Conservation (phyloP, 1,140 invertebrate species). For the Thalassaphorura encarpata region DNA sequence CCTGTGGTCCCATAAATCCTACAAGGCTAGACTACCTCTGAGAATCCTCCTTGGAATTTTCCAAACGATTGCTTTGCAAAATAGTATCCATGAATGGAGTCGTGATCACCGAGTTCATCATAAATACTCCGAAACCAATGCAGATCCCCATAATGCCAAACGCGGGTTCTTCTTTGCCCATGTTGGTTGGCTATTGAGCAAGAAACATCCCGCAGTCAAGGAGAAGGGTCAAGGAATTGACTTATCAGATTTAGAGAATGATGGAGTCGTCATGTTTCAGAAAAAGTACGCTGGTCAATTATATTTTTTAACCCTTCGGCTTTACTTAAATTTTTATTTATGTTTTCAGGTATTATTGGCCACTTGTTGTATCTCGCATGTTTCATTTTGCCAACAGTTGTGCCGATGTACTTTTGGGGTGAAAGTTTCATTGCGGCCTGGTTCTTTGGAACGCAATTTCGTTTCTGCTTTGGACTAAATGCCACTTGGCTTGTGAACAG, state of each 20-base stretch:
- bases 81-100: slow-evolving; percentile 83
- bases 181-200: slow-evolving; percentile 83
- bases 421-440: slow-evolving; percentile 70
- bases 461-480: slow-evolving; percentile 79
- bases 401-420: slow-evolving; percentile 74
- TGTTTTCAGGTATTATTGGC: slow-evolving; percentile 60
- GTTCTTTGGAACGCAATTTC: slow-evolving; percentile 70
- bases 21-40: slow-evolving; percentile 47
- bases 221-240: slow-evolving; percentile 77
- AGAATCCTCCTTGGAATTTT: slow-evolving; percentile 52
- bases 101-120: slow-evolving; percentile 93
- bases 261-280: slow-evolving; percentile 78
- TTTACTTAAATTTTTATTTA: neutral
- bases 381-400: slow-evolving; percentile 72
- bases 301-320: slow-evolving; percentile 31
- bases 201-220: slow-evolving; percentile 83
- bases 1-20: slow-evolving; percentile 50
- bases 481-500: slow-evolving; percentile 93
- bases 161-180: slow-evolving; percentile 95
- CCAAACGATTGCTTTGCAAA: slow-evolving; percentile 69
- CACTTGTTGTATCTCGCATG: slow-evolving; percentile 67
- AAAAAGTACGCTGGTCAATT: slow-evolving; percentile 62
- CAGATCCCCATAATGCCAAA: slow-evolving; percentile 89
- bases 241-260: slow-evolving; percentile 69
- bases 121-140: slow-evolving; percentile 91